Percentiles rank a stretch among this genome's conserved stretches.
These are phyloP conservation scores for Heliconius ethilla DNA, from an alignment of 2,888 invertebrate genomes.

Conservation along the genomic window DNA sequence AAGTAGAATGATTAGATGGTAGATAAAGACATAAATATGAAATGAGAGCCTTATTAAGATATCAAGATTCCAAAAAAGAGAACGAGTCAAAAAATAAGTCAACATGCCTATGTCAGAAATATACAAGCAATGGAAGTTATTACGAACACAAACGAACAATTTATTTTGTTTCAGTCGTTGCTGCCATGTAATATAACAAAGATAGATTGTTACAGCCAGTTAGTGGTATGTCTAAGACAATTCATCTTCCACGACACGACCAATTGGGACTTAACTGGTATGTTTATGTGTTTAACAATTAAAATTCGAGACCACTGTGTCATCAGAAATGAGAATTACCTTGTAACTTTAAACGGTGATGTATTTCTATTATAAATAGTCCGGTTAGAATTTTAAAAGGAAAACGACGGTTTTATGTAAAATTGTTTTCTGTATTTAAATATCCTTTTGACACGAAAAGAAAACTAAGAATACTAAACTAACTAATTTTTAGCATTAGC, in stretches of 20 bases:
- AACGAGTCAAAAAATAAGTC: not conserved
- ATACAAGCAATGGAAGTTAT: not conserved
- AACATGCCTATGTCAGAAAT: not conserved
- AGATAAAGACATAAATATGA: no score
- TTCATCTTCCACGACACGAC: not conserved
- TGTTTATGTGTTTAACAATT: slow-evolving; percentile 32
- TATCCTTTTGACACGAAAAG: no score
- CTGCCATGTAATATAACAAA: slow-evolving; percentile 4
- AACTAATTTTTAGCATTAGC: no score
- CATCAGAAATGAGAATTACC: slow-evolving; percentile 29
- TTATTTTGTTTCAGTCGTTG: not conserved
- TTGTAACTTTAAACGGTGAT: slow-evolving; percentile 3
- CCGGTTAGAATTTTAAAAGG: not conserved
- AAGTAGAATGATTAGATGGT: not conserved
- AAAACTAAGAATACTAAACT: no score
- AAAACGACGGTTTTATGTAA: not conserved
- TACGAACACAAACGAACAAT: not conserved
- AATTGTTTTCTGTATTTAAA: no score
- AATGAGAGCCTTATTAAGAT: not conserved
- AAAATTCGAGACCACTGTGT: slow-evolving; percentile 26
- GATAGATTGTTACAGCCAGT: slow-evolving; percentile 6
- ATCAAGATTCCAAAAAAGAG: not conserved
- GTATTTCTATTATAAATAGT: slow-evolving; percentile 1
- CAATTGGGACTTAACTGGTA: slow-evolving; percentile 23
- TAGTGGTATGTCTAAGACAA: slow-evolving; percentile 9